Base-by-base conservation (phyloP, 2,113 vertebrate genomes). In the Hystrix cristata region DNA sequence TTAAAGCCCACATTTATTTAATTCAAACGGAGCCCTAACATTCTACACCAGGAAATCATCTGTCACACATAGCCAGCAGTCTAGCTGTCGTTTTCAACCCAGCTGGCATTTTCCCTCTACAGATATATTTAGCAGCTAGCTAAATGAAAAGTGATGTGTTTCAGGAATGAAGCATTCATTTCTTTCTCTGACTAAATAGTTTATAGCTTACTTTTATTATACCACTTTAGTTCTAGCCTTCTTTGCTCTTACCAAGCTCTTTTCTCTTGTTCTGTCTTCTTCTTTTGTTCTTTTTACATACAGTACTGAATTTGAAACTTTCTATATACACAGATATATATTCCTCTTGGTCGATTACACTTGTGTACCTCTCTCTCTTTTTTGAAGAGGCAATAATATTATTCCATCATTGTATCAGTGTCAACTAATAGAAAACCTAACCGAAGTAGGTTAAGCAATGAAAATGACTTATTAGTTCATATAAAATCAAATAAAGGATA, bases 401-500 rank as follows among this genome's bases (percentile, higher is more conserved):
- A 43, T 34, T 60, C 5, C 13, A 87, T 60, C 64, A 27, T 5
- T 60, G 7, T 86, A 53, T 71, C 82, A 80, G 43, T 57, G 78
- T 11, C 31, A 51, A 13, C 1, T 65, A 94, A 76, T 9, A 15
- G 51, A 81, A 85, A 94, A 57, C 3, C 31, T 91, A 53, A 79
- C 29, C 94, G 67, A 48, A 95, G 51, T 38, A 51, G 31, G 48
- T 92, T 87, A 92, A 83, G 51, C 38, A 69, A 62, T 31, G 43
- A 72, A 79, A 79, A n/a, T 51, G 21, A 87, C 23, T 55, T 82
- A 53, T 34, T 55, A 15, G 11, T 59, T 81, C 34, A 57, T 76
- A 53, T 80, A 74, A 95, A 95, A 55, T 65, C 53, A 93, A 94
- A 88, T 81, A 19, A 92, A 57, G 94, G 72, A 87, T 83, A 80